These are phyloP conservation scores for Dendropsophus ebraccatus DNA, from an alignment of 2,113 vertebrate species.

Conservation along the genomic window DNA sequence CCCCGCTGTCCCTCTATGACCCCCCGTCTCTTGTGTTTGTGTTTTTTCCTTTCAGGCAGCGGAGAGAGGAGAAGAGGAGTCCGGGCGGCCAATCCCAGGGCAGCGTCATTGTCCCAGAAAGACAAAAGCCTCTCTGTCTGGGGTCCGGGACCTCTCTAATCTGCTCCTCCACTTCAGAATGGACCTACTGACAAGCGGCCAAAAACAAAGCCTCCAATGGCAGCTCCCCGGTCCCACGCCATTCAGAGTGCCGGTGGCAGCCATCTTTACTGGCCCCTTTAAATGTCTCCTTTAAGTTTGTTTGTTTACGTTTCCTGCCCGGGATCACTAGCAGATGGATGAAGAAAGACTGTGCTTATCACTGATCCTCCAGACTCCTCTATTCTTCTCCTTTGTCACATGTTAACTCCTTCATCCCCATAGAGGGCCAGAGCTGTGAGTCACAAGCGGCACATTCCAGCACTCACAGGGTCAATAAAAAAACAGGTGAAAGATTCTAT, in stretches of 20 bases:
- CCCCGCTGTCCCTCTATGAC: not conserved
- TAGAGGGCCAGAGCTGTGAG: not conserved
- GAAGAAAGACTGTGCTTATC: slow-evolving; percentile 5
- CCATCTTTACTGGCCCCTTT: slow-evolving; percentile 60
- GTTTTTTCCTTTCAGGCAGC: slow-evolving; percentile 55
- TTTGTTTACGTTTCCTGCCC: slow-evolving; percentile 27
- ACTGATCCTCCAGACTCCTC: not conserved
- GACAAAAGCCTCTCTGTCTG: slow-evolving; percentile 86
- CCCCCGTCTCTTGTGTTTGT: slow-evolving; percentile 5
- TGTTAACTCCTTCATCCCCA: not conserved
- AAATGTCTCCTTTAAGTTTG: slow-evolving; percentile 25
- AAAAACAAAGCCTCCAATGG: not conserved
- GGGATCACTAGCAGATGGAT: slow-evolving; percentile 33
- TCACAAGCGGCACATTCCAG: not conserved
- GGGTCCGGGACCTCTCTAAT: slow-evolving; percentile 71
- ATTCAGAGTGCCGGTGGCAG: not conserved
- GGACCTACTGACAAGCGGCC: slow-evolving; percentile 20
- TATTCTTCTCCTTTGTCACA: not conserved
- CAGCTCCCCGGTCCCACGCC: not conserved
- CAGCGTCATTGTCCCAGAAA: slow-evolving; percentile 82
- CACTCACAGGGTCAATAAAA: not conserved
- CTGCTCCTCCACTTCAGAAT: slow-evolving; percentile 55
- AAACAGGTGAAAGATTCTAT: not conserved
- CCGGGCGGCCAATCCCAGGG: slow-evolving; percentile 73
- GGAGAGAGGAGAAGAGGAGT: slow-evolving; percentile 67